These are phyloP conservation scores for Etia nguti DNA, from an alignment of 2,113 vertebrate species.

Conservation along the genomic window DNA sequence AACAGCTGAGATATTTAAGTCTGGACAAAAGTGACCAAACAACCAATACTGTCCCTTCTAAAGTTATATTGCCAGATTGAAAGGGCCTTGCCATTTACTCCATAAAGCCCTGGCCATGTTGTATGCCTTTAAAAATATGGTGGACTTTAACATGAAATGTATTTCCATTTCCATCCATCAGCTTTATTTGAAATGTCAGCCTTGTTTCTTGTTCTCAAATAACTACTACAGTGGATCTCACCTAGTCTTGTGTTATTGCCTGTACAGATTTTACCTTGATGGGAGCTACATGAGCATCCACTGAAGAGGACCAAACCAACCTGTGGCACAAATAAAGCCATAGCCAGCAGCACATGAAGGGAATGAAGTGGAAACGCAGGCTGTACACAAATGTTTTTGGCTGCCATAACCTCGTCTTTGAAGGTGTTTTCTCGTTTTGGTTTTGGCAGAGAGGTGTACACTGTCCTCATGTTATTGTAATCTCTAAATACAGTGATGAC, in stretches of 20 bases:
- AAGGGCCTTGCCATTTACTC: background rate
- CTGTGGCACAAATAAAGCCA: slow-evolving; percentile 80
- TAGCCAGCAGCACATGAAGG: slow-evolving; percentile 75
- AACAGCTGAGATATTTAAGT: background rate
- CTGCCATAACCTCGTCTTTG: background rate
- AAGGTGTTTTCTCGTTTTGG: background rate
- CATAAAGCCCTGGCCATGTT: background rate
- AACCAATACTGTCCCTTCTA: background rate
- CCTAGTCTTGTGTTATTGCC: background rate
- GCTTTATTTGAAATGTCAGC: background rate
- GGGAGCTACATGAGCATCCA: slow-evolving; percentile 68
- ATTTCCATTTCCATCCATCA: slow-evolving; percentile 21
- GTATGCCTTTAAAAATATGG: background rate
- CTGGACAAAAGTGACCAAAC: background rate
- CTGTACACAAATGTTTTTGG: slow-evolving; percentile 53
- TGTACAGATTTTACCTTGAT: slow-evolving; percentile 70
- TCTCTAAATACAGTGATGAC: slow-evolving; percentile 56
- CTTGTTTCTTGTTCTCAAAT: background rate
- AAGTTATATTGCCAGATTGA: background rate
- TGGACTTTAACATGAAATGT: background rate
- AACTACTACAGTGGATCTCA: background rate
- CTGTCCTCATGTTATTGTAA: slow-evolving; percentile 19
- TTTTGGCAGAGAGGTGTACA: slow-evolving; percentile 7
- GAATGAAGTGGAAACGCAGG: slow-evolving; percentile 14
- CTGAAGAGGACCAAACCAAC: slow-evolving; percentile 74